Evolutionary conservation across 1,140 invertebrate species (phyloP).

Genomic region (Euwallacea fornicatus): DNA sequence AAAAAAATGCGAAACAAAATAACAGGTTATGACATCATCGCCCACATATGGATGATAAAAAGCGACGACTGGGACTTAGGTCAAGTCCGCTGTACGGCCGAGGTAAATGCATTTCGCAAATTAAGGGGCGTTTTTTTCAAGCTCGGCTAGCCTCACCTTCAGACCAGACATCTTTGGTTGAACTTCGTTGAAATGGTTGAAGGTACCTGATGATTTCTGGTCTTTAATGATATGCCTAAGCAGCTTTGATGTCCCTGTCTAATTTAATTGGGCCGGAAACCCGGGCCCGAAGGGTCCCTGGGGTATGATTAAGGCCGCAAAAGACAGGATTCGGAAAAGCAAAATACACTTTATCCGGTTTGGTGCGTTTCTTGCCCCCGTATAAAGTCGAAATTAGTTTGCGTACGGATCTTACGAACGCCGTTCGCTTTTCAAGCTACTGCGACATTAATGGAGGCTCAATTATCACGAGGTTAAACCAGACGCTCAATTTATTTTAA

Average conservation of each 20-base stretch:
- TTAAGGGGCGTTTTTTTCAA: constrained; percentile 11
- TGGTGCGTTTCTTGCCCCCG: neutral
- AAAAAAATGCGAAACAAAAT: constrained; percentile 5
- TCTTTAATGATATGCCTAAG: neutral
- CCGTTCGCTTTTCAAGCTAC: too few relatives aligned
- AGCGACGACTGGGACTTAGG: neutral
- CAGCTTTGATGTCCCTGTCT: neutral
- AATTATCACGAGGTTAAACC: too few relatives aligned
- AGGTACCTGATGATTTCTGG: too few relatives aligned
- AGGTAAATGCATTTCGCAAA: constrained; percentile 5
- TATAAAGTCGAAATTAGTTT: constrained; percentile 2
- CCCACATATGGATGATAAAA: constrained; percentile 5
- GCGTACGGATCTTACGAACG: neutral
- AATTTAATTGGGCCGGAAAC: constrained; percentile 1
- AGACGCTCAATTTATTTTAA: too few relatives aligned
- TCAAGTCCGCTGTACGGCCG: neutral
- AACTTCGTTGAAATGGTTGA: too few relatives aligned
- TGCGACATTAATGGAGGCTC: too few relatives aligned
- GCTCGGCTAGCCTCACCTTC: neutral
- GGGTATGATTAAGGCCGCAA: constrained; percentile 2
- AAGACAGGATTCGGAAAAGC: neutral
- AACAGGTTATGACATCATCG: constrained; percentile 18
- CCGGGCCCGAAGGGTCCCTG: neutral
- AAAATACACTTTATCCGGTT: neutral
- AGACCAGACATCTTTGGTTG: too few relatives aligned